Percentiles rank a stretch among this genome's conserved stretches.
phyloP scores from a whole-genome alignment of 1,140 invertebrate species.

The Drosophila equinoxialis region DNA sequence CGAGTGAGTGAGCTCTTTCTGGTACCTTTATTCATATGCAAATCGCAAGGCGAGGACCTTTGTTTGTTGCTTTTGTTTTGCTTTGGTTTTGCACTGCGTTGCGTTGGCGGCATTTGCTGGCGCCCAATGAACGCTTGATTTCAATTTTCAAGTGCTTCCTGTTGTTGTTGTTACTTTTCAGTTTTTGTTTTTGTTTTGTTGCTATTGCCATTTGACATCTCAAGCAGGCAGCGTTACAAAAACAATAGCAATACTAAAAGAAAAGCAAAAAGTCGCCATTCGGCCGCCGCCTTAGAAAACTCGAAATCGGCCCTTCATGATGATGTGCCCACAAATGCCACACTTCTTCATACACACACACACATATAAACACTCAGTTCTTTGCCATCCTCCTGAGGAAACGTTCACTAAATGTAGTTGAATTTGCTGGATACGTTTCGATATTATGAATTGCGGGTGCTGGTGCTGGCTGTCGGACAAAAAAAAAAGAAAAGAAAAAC shows the following conservation, averaged over 20 bases:
- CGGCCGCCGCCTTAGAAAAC: conserved; percentile 58
- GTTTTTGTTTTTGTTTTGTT: conserved; percentile 33
- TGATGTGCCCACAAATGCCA: conserved; percentile 49
- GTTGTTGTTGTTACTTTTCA: conserved; percentile 38
- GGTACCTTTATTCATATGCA: conserved; percentile 70
- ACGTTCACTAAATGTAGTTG: conserved; percentile 16
- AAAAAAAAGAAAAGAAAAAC: neutral
- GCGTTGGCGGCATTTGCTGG: conserved; percentile 62
- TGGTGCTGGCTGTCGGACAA: neutral
- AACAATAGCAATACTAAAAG: conserved; percentile 26
- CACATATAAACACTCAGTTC: too few relatives aligned
- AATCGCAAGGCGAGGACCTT: conserved; percentile 73
- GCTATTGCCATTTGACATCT: conserved; percentile 71
- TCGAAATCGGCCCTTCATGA: conserved; percentile 70
- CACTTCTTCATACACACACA: too few relatives aligned
- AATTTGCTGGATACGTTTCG: conserved; percentile 1
- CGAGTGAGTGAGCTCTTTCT: conserved; percentile 30
- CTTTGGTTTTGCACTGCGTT: conserved; percentile 30
- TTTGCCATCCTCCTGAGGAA: conserved; percentile 38
- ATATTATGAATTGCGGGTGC: conserved; percentile 14
- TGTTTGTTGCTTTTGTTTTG: conserved; percentile 47
- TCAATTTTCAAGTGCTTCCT: conserved; percentile 79
- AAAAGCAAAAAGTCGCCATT: conserved; percentile 21
- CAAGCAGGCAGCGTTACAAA: conserved; percentile 74
- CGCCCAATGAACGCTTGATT: conserved; percentile 68